phyloP scores from a whole-genome alignment of 2,888 invertebrate species.

The Apotomis turbidana region DNA sequence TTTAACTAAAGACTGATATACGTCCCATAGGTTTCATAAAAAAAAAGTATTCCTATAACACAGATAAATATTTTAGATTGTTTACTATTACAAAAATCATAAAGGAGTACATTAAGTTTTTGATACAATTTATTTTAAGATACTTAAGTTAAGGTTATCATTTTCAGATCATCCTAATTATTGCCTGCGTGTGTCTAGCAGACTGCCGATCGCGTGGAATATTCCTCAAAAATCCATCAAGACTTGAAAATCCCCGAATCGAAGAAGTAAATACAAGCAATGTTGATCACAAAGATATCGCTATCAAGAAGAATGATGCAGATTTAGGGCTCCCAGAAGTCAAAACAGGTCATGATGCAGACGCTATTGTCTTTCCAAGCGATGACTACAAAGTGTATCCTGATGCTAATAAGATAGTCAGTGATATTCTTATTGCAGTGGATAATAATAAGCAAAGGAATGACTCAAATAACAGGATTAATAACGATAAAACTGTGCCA shows the following conservation, averaged over 20 bases:
- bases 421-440: background rate
- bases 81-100: too few species aligned
- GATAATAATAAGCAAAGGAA: background rate
- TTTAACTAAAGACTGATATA: too few species aligned
- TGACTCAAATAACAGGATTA: background rate
- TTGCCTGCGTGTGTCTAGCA: conserved; percentile 10
- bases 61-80: too few species aligned
- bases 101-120: too few species aligned
- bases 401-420: conserved; percentile 1
- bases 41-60: too few species aligned
- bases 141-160: background rate
- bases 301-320: background rate
- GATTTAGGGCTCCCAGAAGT: background rate
- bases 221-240: background rate
- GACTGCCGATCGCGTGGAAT: conserved; percentile 11
- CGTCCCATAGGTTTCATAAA: too few species aligned
- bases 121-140: too few species aligned
- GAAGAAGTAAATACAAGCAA: background rate
- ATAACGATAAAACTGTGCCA: background rate
- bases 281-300: background rate
- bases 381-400: background rate
- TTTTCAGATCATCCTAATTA: conserved; percentile 32
- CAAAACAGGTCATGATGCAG: background rate
- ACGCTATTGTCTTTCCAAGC: conserved; percentile 23
- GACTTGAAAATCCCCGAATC: background rate